A percentile compares a stretch with the other conserved stretches of the same genome.
These are phyloP conservation scores for Drymodes brunneopygia DNA, from an alignment of 2,113 vertebrate genomes.

Conservation along the genomic window DNA sequence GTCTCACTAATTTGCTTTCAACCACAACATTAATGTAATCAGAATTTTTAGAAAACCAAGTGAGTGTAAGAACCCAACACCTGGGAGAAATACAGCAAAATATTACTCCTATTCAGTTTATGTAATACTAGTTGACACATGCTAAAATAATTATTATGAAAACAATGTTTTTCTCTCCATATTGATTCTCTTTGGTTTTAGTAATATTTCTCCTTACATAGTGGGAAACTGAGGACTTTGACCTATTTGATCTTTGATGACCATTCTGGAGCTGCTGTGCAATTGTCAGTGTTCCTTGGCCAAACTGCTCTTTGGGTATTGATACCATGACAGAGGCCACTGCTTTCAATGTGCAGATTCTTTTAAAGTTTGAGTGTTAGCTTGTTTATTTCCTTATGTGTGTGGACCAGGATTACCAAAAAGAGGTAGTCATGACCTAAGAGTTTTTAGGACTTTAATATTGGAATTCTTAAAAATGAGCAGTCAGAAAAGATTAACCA, in stretches of 20 bases:
- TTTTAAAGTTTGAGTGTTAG: not conserved
- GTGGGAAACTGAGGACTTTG: not conserved
- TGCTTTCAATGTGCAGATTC: not conserved
- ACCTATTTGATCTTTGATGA: not conserved
- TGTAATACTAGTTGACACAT: not conserved
- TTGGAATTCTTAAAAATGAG: not conserved
- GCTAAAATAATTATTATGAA: not conserved
- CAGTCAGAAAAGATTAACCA: not conserved
- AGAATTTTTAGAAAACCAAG: not conserved
- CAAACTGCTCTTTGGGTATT: not conserved
- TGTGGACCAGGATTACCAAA: not conserved
- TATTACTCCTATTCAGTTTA: not conserved
- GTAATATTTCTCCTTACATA: not conserved
- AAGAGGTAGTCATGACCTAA: not conserved
- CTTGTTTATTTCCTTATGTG: not conserved
- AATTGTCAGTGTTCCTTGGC: not conserved
- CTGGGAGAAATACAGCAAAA: not conserved
- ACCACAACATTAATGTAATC: not conserved
- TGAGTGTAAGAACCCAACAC: not conserved
- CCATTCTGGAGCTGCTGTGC: not conserved
- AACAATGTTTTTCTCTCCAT: not conserved
- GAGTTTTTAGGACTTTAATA: not conserved
- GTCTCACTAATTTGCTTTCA: no score
- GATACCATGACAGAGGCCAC: not conserved
- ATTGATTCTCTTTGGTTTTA: not conserved